Base-by-base conservation (phyloP, 2,797 vertebrate species). In the Myotis vivesi region DNA sequence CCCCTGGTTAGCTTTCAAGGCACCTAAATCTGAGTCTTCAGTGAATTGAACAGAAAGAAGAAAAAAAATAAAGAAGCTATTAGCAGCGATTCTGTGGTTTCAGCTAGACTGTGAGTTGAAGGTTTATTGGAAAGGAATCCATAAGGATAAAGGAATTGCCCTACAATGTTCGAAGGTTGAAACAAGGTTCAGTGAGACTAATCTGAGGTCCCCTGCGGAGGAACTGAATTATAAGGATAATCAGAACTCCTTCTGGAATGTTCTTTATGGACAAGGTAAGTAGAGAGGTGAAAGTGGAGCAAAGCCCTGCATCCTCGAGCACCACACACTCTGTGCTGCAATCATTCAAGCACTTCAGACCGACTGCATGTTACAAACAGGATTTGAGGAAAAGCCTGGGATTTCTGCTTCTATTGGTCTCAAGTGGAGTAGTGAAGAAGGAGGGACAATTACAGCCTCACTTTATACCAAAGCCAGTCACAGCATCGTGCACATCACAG, bases 231-330 rank as follows among this genome's bases (percentile, higher is more conserved):
- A 22, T 11, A 22, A 41, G 15, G 12, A 51, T 46, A 66, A 75
- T 12, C 19, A n/a, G 36, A 87, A 44, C 6, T 44, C 44, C 30
- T 76, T 72, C 53, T 87, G 33, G 69, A 82, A 66, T 76, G 57
- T 69, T 96, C 69, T 93, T 12, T 95, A 81, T 80, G 59, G 44
- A 68, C 88, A 97, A 68, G 87, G 83, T 89, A 76, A 79, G 17
- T 6, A 92, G 80, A 66, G 33, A 96, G 17, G 72, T 91, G 28
- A 72, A 71, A 23, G 36, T 91, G 20, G 30, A 72, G 2, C 95
- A 95, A 68, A 91, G n/a, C 1, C 84, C 77, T 85, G 53, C 8
- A 22, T 68, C 22, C 64, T 68, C 88, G 68, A 73, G 41, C n/a
- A 20, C 6, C 69, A 30, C 59, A 62, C 59, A 15, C 28, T 15